phyloP scores from a whole-genome alignment of 2,888 invertebrate species.

The Oxycera nigricornis region DNA sequence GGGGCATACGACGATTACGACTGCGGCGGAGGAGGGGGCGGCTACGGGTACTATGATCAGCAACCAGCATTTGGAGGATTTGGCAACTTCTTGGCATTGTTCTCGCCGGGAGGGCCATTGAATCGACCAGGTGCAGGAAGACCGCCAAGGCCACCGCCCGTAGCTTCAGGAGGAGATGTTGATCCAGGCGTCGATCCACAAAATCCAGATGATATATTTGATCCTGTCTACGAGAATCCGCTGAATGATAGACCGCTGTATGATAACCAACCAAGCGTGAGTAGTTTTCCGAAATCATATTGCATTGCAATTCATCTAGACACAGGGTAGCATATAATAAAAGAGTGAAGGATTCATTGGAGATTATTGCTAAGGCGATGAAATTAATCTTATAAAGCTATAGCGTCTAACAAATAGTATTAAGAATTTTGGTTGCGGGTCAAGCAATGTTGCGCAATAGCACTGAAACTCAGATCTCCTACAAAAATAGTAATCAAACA shows the following conservation, averaged over 20 bases:
- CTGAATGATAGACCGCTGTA: slow-evolving; percentile 29
- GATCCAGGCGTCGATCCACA: slow-evolving; percentile 19
- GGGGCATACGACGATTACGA: not conserved
- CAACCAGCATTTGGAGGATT: slow-evolving; percentile 41
- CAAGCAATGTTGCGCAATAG: no score
- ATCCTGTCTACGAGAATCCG: slow-evolving; percentile 43
- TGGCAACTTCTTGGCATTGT: slow-evolving; percentile 55
- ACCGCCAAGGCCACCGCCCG: slow-evolving; percentile 47
- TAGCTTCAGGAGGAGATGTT: slow-evolving; percentile 1
- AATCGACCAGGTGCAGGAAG: slow-evolving; percentile 51
- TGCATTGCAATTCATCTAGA: no score
- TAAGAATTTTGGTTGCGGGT: no score
- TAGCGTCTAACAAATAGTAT: no score
- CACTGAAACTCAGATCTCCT: no score
- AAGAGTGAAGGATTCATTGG: no score
- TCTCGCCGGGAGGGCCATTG: slow-evolving; percentile 56
- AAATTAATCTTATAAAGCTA: no score
- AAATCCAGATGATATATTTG: slow-evolving; percentile 39
- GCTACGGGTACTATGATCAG: not conserved
- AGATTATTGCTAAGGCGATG: no score
- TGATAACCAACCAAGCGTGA: slow-evolving; percentile 38
- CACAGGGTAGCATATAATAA: no score
- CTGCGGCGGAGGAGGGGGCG: not conserved
- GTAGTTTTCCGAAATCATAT: no score
- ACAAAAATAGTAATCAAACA: no score